Evolutionary conservation across 2,888 invertebrate genomes (phyloP).

Genomic region (Ennomos quercinarius): DNA sequence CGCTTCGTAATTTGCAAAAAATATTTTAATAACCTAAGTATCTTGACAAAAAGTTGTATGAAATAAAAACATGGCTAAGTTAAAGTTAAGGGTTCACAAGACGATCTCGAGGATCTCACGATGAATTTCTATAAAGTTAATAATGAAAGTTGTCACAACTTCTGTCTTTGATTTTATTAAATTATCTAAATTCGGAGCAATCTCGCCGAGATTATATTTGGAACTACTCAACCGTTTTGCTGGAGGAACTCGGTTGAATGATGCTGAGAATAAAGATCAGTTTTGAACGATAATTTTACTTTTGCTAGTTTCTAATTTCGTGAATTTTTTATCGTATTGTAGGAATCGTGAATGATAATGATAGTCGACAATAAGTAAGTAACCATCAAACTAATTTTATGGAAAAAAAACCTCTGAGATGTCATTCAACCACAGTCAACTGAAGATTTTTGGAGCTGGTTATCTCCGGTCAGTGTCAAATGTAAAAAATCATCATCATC

Average conservation of each 20-base stretch:
- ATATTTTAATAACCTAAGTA: conserved; percentile 29
- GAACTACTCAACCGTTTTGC: conserved; percentile 30
- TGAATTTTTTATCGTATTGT: too few relatives aligned
- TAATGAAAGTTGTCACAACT: conserved; percentile 49
- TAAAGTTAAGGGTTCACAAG: conserved; percentile 49
- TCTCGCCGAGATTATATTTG: conserved; percentile 36
- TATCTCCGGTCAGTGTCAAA: too few relatives aligned
- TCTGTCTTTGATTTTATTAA: conserved; percentile 51
- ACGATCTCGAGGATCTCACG: conserved; percentile 42
- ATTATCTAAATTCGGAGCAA: conserved; percentile 41
- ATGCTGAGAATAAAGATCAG: conserved; percentile 8
- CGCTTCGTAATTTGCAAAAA: conserved; percentile 16
- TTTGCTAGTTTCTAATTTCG: too few relatives aligned
- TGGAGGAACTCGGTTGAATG: conserved; percentile 18
- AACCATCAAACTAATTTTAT: too few relatives aligned
- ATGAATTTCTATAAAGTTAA: conserved; percentile 56
- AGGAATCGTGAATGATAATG: too few relatives aligned
- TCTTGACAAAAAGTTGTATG: conserved; percentile 41
- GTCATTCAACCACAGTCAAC: too few relatives aligned
- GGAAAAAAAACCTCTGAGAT: too few relatives aligned
- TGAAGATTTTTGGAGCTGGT: too few relatives aligned
- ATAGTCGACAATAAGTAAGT: too few relatives aligned
- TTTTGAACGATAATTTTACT: neutral
- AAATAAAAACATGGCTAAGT: conserved; percentile 42
- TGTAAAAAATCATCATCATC: too few relatives aligned